These are phyloP conservation scores for Agrotis segetum DNA, from an alignment of 2,888 invertebrate genomes.

Conservation along the genomic window DNA sequence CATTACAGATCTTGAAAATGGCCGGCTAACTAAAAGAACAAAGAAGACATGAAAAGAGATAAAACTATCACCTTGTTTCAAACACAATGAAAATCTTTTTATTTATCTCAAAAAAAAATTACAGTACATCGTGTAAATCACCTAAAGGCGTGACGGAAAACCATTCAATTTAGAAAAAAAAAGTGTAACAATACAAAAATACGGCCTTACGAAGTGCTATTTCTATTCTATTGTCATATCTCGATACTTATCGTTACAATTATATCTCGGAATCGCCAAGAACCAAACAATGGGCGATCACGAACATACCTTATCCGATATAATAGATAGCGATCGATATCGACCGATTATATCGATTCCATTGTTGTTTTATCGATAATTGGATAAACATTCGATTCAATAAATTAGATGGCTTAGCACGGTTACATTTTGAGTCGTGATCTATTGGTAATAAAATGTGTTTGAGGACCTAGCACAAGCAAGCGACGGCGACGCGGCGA, in stretches of 20 bases:
- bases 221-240: conserved; percentile 58
- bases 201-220: conserved; percentile 50
- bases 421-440: conserved; percentile 59
- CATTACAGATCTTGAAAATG: neutral
- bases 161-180: conserved; percentile 31
- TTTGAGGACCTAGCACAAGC: conserved; percentile 6
- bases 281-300: conserved; percentile 66
- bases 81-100: neutral
- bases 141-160: neutral
- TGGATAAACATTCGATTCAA: conserved; percentile 68
- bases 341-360: conserved; percentile 67
- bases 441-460: conserved; percentile 56
- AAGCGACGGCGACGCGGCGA: neutral
- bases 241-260: conserved; percentile 62
- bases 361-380: conserved; percentile 68
- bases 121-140: conserved; percentile 12
- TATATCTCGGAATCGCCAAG: conserved; percentile 58
- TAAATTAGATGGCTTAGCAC: conserved; percentile 65
- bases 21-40: neutral
- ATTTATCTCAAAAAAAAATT: conserved; percentile 7
- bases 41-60: neutral
- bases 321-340: conserved; percentile 65
- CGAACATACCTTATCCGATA: conserved; percentile 64
- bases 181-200: conserved; percentile 54
- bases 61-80: conserved; percentile 6